Evolutionary conservation across 2,113 vertebrate species (phyloP).

Genomic region (Tympanuchus pallidicinctus): DNA sequence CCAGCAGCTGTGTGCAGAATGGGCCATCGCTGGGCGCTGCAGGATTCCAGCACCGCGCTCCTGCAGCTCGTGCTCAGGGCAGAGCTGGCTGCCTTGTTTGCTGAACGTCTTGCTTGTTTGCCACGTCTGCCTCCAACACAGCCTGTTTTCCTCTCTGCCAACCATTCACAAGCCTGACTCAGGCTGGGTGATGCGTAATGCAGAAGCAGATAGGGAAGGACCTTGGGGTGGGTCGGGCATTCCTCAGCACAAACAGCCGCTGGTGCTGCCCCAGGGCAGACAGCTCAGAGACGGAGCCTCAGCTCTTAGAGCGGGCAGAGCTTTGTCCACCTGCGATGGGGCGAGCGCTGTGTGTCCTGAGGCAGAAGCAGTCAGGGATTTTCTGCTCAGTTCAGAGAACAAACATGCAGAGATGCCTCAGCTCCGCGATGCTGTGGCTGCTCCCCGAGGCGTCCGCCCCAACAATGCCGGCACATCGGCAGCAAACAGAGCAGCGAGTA

Average conservation of each 20-base stretch:
- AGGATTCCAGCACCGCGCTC: neutral
- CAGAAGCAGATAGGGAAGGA: neutral
- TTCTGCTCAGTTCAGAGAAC: neutral
- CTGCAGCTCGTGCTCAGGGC: neutral
- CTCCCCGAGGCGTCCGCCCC: neutral
- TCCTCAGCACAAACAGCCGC: neutral
- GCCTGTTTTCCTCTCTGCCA: conserved; percentile 16
- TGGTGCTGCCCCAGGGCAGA: neutral
- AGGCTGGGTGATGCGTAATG: neutral
- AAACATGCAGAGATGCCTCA: neutral
- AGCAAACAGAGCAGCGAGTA: neutral
- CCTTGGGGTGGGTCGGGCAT: neutral
- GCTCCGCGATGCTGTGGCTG: neutral
- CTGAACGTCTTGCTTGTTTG: neutral
- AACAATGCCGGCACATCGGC: rapidly evolving
- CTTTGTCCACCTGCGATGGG: too few relatives aligned
- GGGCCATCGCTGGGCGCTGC: rapidly evolving
- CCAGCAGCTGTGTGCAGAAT: neutral
- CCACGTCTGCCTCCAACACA: conserved; percentile 25
- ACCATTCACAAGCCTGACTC: conserved; percentile 27
- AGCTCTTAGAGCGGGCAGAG: too few relatives aligned
- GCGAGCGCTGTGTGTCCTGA: neutral
- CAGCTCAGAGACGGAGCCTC: too few relatives aligned
- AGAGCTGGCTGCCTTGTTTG: conserved; percentile 19
- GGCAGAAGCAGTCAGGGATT: neutral